Base-by-base conservation (phyloP, 2,797 vertebrate genomes). In the Alosa sapidissima region DNA sequence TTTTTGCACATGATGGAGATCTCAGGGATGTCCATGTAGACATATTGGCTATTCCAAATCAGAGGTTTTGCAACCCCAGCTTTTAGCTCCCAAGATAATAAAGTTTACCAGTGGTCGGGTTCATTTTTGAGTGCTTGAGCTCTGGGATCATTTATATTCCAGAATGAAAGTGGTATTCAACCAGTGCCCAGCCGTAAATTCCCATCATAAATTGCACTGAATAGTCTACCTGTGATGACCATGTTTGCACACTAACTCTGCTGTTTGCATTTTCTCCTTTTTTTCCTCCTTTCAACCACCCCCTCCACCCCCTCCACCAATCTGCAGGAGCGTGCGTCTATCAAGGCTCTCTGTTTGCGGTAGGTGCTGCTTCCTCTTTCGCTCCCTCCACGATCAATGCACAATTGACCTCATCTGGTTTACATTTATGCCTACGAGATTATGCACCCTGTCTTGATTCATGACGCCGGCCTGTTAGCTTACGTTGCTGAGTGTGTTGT, bases 311-410 rank as follows among this genome's bases (percentile, higher is more conserved):
- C 24, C 28, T 24, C 62, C 41, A 41, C 41, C 78, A 81, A 52
- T 85, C 54, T 60, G 21, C 84, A 96, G 95, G 95, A 91, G 92
- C 89, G 10, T 96, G 95, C 89, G 36, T 89, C 91, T 91, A 92
- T 87, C 91, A 93, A 85, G 95, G 95, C 90, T 88, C 90, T 0
- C 89, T 93, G 87, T 41, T 92, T 83, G 91, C 90, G 92, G 95
- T 96, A 94, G 84, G 95, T 95, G 48, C 52, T 11, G 10, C 51
- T 78, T 84, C 58, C 84, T 36, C 82, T 81, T 33, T 84, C 33
- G 19, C 52, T 75, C 47, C 1, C 49, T 91, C 28, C 52, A 54
- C 2, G 14, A 75, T 75, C 72, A 78, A 45, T 78, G 41, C 36
- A 21, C 41, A 45, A 5, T 86, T 81, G 48, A 60, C 72, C 65